Percentiles rank a stretch among this genome's conserved stretches.
Conservation (phyloP, 2,797 vertebrate species). For the Eulemur coronatus region DNA sequence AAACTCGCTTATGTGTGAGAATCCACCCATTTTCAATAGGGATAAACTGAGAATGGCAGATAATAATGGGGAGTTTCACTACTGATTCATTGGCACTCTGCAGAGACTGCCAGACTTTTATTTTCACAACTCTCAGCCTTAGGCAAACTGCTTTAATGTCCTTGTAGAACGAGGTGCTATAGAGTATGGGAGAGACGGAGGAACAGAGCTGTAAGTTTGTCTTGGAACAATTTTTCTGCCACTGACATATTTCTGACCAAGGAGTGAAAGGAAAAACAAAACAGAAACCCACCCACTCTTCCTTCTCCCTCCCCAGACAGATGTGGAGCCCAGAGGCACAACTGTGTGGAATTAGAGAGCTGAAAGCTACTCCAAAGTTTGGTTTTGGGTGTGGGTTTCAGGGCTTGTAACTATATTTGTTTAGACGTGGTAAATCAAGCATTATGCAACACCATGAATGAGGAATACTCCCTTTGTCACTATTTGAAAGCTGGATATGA, state of each 20-base stretch:
- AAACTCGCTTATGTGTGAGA: background rate
- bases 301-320: background rate
- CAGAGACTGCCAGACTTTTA: background rate
- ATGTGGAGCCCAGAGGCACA: conserved; percentile 12
- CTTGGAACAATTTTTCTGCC: conserved; percentile 11
- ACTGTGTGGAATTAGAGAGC: conserved; percentile 29
- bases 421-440: conserved; percentile 60
- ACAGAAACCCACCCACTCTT: background rate
- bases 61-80: background rate
- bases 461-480: conserved; percentile 64
- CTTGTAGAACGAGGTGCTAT: background rate
- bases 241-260: conserved; percentile 6
- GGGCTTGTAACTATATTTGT: conserved; percentile 54
- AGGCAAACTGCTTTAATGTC: background rate
- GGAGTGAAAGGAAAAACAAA: background rate
- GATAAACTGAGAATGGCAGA: background rate
- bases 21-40: background rate
- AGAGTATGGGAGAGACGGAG: background rate
- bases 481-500: conserved; percentile 61
- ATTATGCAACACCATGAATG: conserved; percentile 60
- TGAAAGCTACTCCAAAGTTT: conserved; percentile 53
- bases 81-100: background rate
- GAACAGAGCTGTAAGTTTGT: background rate
- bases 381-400: background rate
- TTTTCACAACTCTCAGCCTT: background rate